Evolutionary conservation across 2,888 invertebrate genomes (phyloP).

Genomic region (Platycheirus rosarum): DNA sequence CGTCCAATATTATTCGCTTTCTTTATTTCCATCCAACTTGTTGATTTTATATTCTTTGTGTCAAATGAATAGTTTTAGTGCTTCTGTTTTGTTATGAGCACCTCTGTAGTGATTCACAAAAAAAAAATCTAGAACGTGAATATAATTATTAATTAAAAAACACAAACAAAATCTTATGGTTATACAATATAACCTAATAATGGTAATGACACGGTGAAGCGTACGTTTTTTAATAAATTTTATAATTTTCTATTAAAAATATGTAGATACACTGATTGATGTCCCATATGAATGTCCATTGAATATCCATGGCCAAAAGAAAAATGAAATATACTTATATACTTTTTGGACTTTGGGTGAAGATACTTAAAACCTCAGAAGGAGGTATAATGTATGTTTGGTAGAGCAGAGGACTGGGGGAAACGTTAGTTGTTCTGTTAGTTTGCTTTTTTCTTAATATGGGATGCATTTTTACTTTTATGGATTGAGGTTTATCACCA

Average conservation of each 20-base stretch:
- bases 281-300: not conserved
- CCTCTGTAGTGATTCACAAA: not conserved
- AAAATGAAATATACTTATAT: not conserved
- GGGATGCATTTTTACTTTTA: not conserved
- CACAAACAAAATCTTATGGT: conserved; percentile 28
- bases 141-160: conserved; percentile 35
- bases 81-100: not conserved
- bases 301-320: not conserved
- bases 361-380: too few species aligned
- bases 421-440: not conserved
- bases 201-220: conserved; percentile 10
- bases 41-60: not conserved
- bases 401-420: not conserved
- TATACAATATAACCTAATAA: conserved; percentile 52
- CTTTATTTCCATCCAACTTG: not conserved
- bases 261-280: not conserved
- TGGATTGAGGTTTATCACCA: not conserved
- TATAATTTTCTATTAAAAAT: not conserved
- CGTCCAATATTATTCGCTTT: conserved; percentile 20
- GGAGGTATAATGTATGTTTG: not conserved
- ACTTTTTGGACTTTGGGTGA: not conserved
- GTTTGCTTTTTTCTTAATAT: conserved; percentile 7
- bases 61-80: conserved; percentile 5
- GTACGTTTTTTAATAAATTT: not conserved
- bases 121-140: conserved; percentile 41